Evolutionary conservation across 2,888 invertebrate genomes (phyloP).

Genomic region (Aplocera efformata): DNA sequence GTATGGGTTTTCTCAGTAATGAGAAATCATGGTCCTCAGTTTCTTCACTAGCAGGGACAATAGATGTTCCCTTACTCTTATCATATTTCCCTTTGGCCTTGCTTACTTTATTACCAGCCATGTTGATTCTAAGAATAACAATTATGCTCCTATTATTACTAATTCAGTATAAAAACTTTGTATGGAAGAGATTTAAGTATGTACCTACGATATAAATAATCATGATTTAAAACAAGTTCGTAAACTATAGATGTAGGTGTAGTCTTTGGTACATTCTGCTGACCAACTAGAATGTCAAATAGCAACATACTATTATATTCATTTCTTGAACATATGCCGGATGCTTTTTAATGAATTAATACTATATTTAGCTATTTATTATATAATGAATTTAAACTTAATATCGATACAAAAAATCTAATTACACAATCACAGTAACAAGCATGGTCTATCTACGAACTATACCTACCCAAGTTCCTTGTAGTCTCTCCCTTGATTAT

Average conservation of each 20-base stretch:
- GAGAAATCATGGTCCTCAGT: constrained; percentile 75
- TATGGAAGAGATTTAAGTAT: neutral
- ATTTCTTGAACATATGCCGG: constrained; percentile 20
- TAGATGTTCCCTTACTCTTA: constrained; percentile 29
- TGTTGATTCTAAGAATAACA: constrained; percentile 27
- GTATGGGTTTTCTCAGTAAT: constrained; percentile 83
- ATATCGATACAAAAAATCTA: constrained; percentile 8
- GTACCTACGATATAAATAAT: neutral
- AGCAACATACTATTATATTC: constrained; percentile 12
- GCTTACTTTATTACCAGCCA: constrained; percentile 70
- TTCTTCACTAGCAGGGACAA: constrained; percentile 56
- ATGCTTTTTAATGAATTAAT: constrained; percentile 14
- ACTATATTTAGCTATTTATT: constrained; percentile 9
- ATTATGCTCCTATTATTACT: no score
- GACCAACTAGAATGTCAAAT: constrained; percentile 41
- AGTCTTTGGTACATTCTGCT: constrained; percentile 36
- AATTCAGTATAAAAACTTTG: neutral
- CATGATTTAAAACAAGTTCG: neutral
- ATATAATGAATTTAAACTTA: neutral
- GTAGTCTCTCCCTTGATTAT: constrained; percentile 77
- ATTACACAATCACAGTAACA: constrained; percentile 27
- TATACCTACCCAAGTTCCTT: constrained; percentile 51
- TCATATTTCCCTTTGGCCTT: constrained; percentile 68
- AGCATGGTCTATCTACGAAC: constrained; percentile 57
- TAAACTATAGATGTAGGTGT: constrained; percentile 4